A percentile compares a stretch with the other conserved stretches of the same genome.
These are phyloP conservation scores for Epicauta chinensis DNA, from an alignment of 1,140 invertebrate genomes.

Conservation along the genomic window DNA sequence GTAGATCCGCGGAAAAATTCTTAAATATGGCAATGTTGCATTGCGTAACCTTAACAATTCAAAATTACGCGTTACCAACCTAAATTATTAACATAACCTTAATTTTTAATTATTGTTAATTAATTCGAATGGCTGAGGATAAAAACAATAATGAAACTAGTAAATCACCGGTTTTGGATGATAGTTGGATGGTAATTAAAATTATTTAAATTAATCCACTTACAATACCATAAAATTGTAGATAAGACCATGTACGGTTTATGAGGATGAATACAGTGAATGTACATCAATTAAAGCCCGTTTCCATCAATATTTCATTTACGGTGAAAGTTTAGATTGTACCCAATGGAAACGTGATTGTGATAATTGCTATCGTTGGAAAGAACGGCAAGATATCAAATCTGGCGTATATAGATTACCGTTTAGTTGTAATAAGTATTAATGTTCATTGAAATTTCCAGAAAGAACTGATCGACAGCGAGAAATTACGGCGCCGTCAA, in stretches of 20 bases:
- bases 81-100: background rate
- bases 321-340: constrained; percentile 66
- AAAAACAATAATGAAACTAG: constrained; percentile 11
- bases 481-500: constrained; percentile 53
- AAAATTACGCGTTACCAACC: background rate
- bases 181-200: constrained; percentile 37
- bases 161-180: constrained; percentile 12
- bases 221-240: constrained; percentile 35
- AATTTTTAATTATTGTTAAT: constrained; percentile 1
- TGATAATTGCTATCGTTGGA: constrained; percentile 66
- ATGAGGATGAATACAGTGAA: constrained; percentile 73
- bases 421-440: constrained; percentile 14
- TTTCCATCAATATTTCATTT: constrained; percentile 82
- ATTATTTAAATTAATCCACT: background rate
- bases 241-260: constrained; percentile 65
- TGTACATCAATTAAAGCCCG: constrained; percentile 65
- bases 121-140: constrained; percentile 15
- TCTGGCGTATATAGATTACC: constrained; percentile 54
- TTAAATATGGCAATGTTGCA: too few species aligned
- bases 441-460: constrained; percentile 40
- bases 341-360: constrained; percentile 71
- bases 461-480: constrained; percentile 64
- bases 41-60: background rate
- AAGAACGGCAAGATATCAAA: constrained; percentile 52
- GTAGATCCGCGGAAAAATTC: too few species aligned